Conservation (phyloP, 2,797 vertebrate genomes). For the Crocodylus rhombifer region DNA sequence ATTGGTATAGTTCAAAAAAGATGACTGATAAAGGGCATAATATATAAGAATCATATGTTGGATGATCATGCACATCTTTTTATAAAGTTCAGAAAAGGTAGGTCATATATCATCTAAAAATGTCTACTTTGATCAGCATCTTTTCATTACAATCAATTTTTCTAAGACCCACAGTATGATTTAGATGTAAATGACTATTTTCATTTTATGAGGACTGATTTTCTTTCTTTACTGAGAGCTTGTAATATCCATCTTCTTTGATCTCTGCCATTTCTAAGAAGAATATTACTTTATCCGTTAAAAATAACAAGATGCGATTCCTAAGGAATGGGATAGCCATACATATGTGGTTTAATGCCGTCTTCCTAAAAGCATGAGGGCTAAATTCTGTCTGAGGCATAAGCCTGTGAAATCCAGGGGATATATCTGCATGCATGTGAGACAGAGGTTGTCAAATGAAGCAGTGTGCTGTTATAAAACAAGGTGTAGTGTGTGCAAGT, state of each 20-base stretch:
- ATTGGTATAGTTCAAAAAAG: not conserved
- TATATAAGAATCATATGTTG: not conserved
- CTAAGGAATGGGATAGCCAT: not conserved
- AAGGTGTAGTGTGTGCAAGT: accelerated
- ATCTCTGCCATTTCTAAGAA: conserved; percentile 21
- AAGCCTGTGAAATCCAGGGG: not conserved
- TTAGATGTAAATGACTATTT: conserved; percentile 25
- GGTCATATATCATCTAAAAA: not conserved
- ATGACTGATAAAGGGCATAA: not conserved
- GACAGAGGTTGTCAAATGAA: not conserved
- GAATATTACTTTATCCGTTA: not conserved
- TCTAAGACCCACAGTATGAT: not conserved
- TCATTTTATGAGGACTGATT: not conserved
- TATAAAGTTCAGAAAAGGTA: not conserved
- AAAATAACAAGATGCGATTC: conserved; percentile 11
- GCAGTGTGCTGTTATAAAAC: not conserved
- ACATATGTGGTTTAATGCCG: not conserved
- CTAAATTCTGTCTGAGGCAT: conserved; percentile 6
- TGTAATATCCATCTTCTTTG: conserved; percentile 8
- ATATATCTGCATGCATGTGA: not conserved
- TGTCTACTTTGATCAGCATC: not conserved
- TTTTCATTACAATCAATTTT: not conserved
- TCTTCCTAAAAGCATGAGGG: not conserved
- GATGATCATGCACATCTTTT: not conserved
- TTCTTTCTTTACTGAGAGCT: not conserved